Percentiles rank a stretch among this genome's conserved stretches.
Conservation (phyloP, 1,140 invertebrate species). For the Calliopsis andreniformis region DNA sequence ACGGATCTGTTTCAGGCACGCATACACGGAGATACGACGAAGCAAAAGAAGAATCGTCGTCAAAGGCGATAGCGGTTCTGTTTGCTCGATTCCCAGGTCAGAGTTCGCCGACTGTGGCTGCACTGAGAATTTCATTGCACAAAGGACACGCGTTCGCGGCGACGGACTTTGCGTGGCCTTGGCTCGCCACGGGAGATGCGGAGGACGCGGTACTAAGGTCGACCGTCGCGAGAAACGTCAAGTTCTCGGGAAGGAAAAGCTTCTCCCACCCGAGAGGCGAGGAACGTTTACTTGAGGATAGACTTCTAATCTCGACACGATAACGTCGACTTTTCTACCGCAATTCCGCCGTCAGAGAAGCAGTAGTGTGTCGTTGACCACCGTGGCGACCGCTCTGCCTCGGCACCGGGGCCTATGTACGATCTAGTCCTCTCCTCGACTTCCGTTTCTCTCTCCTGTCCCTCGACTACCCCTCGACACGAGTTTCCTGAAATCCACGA, state of each 20-base stretch:
- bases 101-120: slow-evolving; percentile 49
- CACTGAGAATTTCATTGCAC: slow-evolving; percentile 6
- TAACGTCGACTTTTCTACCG: slow-evolving; percentile 55
- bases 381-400: slow-evolving; percentile 49
- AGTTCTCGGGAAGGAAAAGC: neutral
- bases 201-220: slow-evolving; percentile 7
- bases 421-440: neutral
- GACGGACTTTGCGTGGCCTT: slow-evolving; percentile 74
- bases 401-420: slow-evolving; percentile 39
- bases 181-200: slow-evolving; percentile 1
- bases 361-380: slow-evolving; percentile 61
- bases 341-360: slow-evolving; percentile 36
- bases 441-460: neutral
- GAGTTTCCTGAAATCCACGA: neutral
- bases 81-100: slow-evolving; percentile 65
- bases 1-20: slow-evolving; percentile 14
- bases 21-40: no score
- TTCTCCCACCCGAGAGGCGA: neutral
- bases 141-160: slow-evolving; percentile 39
- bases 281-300: slow-evolving; percentile 21
- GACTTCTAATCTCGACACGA: slow-evolving; percentile 58
- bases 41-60: slow-evolving; percentile 8
- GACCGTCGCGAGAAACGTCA: neutral
- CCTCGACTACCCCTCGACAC: neutral
- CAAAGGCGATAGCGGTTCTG: slow-evolving; percentile 58